A percentile compares a stretch with the other conserved stretches of the same genome.
phyloP scores from a whole-genome alignment of 1,140 invertebrate species.

The Stratiolaelaps scimitus region DNA sequence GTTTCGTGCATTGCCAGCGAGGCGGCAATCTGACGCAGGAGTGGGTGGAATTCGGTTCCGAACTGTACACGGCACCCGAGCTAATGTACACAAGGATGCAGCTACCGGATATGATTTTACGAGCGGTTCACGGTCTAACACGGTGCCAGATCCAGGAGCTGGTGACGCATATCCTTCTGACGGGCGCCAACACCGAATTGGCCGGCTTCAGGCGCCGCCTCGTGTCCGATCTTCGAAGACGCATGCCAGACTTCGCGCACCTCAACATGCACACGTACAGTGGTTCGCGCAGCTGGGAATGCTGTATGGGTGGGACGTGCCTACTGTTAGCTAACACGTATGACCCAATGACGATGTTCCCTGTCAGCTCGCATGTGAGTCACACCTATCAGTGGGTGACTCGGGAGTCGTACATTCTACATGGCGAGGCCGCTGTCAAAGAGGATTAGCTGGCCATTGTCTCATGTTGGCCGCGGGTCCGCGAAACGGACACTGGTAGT shows the following conservation, averaged over 20 bases:
- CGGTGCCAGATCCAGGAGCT: slow-evolving; percentile 43
- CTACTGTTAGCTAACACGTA: slow-evolving; percentile 40
- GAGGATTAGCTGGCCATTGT: slow-evolving; percentile 5
- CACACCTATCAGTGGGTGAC: slow-evolving; percentile 44
- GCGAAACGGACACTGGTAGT: too few relatives aligned
- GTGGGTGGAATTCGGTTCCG: slow-evolving; percentile 43
- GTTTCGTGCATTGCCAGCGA: slow-evolving; percentile 26
- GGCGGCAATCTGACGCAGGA: slow-evolving; percentile 22
- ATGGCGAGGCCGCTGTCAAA: slow-evolving; percentile 37
- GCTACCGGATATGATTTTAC: slow-evolving; percentile 44
- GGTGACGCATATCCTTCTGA: slow-evolving; percentile 45
- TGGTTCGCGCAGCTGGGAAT: slow-evolving; percentile 44
- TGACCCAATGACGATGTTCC: neutral
- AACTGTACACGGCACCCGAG: slow-evolving; percentile 45
- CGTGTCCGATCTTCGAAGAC: slow-evolving; percentile 43
- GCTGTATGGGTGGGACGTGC: slow-evolving; percentile 45
- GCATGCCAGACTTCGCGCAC: slow-evolving; percentile 42
- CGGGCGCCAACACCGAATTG: slow-evolving; percentile 45
- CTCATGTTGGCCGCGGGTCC: neutral
- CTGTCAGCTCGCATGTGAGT: slow-evolving; percentile 39
- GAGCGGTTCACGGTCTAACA: slow-evolving; percentile 42
- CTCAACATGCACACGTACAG: slow-evolving; percentile 44
- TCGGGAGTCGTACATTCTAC: slow-evolving; percentile 46
- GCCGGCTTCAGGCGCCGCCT: slow-evolving; percentile 44
- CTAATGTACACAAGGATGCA: slow-evolving; percentile 45